A percentile compares a stretch with the other conserved stretches of the same genome.
phyloP scores from a whole-genome alignment of 2,888 invertebrate species.

The Pilophorus perplexus region DNA sequence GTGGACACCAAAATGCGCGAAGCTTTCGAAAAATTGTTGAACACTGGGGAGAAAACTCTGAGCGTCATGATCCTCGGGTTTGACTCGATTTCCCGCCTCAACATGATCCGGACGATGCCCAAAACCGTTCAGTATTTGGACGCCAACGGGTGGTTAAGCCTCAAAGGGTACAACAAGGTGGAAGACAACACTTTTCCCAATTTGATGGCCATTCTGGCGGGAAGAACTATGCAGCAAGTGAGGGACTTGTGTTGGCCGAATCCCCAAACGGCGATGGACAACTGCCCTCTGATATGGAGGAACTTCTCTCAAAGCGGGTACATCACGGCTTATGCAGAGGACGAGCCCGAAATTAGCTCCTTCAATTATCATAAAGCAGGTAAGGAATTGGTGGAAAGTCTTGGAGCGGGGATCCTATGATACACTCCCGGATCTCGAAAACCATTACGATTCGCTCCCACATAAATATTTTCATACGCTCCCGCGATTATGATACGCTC shows the following conservation, averaged over 20 bases:
- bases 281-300: conserved; percentile 75
- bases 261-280: conserved; percentile 59
- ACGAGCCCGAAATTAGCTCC: conserved; percentile 68
- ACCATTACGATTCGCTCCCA: no score
- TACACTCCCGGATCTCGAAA: no score
- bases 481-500: no score
- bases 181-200: conserved; percentile 91
- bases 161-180: conserved; percentile 74
- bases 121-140: conserved; percentile 66
- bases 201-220: conserved; percentile 76
- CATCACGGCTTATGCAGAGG: conserved; percentile 77
- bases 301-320: conserved; percentile 66
- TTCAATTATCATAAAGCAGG: conserved; percentile 67
- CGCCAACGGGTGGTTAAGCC: conserved; percentile 66
- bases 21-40: background rate
- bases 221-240: conserved; percentile 54
- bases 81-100: conserved; percentile 78
- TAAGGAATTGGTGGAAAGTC: no score
- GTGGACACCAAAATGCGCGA: conserved; percentile 50
- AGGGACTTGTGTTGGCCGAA: conserved; percentile 45
- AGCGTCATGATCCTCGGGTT: conserved; percentile 78
- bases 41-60: conserved; percentile 50
- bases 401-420: no score
- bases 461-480: no score
- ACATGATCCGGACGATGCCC: conserved; percentile 73